These are phyloP conservation scores for Tangara arthus DNA, from an alignment of 2,797 vertebrate genomes.

Conservation along the genomic window DNA sequence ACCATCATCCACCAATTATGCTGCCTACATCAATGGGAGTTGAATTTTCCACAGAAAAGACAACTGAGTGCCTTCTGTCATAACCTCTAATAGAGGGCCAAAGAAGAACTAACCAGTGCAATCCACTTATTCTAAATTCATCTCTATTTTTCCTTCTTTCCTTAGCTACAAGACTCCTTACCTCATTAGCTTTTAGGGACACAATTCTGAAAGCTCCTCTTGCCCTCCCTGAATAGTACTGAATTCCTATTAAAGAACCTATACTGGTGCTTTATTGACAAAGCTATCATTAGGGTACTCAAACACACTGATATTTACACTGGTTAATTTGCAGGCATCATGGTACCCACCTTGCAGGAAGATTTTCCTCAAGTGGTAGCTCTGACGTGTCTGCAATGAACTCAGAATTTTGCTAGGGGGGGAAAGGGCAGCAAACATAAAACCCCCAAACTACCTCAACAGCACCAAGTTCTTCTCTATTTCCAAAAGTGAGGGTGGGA, in stretches of 20 bases:
- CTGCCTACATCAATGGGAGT: background rate
- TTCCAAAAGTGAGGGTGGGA: background rate
- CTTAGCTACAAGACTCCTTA: background rate
- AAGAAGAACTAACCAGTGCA: background rate
- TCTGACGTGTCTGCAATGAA: background rate
- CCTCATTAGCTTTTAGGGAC: background rate
- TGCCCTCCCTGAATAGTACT: background rate
- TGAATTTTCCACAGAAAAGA: background rate
- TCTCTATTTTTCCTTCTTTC: background rate
- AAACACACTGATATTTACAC: background rate
- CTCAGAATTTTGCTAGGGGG: background rate
- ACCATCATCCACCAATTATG: background rate
- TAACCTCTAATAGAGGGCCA: background rate
- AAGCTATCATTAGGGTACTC: background rate
- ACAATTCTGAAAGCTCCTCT: background rate
- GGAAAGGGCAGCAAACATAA: background rate
- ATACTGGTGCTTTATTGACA: background rate
- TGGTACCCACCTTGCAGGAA: background rate
- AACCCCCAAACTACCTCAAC: background rate
- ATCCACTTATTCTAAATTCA: background rate
- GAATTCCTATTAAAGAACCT: background rate
- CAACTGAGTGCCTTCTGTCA: background rate
- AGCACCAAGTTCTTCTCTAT: background rate
- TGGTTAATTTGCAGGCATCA: background rate
- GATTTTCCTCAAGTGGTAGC: background rate